Evolutionary conservation across 2,888 invertebrate genomes (phyloP), one percentile per base, ranked within the genome.

Genomic region (Sarcophaga subvicina): DNA sequence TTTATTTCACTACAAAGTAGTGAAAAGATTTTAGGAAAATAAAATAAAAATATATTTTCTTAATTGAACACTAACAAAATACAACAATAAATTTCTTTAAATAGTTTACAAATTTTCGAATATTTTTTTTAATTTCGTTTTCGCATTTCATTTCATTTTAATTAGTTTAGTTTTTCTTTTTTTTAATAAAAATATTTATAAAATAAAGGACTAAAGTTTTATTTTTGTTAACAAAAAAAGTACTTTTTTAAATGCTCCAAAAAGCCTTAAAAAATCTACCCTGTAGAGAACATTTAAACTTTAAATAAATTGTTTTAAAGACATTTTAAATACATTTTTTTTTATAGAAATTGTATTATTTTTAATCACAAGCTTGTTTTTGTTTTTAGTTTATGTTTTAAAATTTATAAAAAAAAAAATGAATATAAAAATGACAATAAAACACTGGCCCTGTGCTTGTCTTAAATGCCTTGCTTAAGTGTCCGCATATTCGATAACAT

Each of bases 401-500:
- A 80, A 77, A 47, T 83, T 71, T 69, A 45, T 47, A 17, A 37
- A 69, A n/a, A 47, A 78, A 73, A 76, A 54, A 37, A n/a, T 20
- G 4, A 67, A 20, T 20, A 67, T 37, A 67, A 37, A 67, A 37
- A 45, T 20, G 4, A 37, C 37, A 67, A 67, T 20, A 76, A 67
- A 64, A 63, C 64, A 83, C 71, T 83, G 76, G 64, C 4, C 37
- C 27, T 47, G 8, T 37, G 37, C 37, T 37, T 10, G 8, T 37
- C 8, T 37, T 8, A 37, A 37, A 37, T 37, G 37, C 2, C 14
- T 22, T 67, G 60, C 76, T 90, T 88, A 93, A 88, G 92, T 93
- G 88, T 93, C 93, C 27, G 90, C 93, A 89, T 93, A 93, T 77
- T 91, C 91, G 70, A 93, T 93, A 85, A 93, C 91, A 88, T 94